Base-by-base conservation (phyloP, 2,888 invertebrate genomes). In the Polydrusus tereticollis region DNA sequence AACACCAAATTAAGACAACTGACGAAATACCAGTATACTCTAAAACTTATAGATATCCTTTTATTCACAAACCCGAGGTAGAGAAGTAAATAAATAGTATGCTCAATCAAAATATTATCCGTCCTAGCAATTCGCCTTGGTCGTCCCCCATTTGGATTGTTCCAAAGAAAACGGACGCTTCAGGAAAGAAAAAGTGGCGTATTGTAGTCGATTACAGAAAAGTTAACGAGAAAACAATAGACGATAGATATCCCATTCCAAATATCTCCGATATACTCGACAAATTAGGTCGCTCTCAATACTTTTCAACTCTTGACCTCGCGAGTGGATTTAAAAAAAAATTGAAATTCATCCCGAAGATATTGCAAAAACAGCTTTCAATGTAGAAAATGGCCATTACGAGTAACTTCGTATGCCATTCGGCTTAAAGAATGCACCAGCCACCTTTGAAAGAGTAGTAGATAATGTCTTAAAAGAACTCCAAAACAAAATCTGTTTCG, bases 291-390 rank as follows among this genome's bases (percentile, higher is more conserved):
- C 29, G 29, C 7, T 29, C 29, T 29, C 29, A 29, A 29, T 29
- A 29, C 29, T 29, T 29, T 29, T 5, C 29, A 4, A 29, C 29
- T 4, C 29, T 29, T 29, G 29, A 29, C 7, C 29, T 29, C 29
- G 29, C 29, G 36, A 75, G 73, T 23, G 81, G 79, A 7, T 82
- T 80, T 38, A n/a, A n/a, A 78, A 78, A 29, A 82, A 83, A 69
- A 78, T 83, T 7, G 77, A 77, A 59, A 74, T 79, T 70, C 36
- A 73, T 57, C 68, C 69, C 1, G 7, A 75, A 71, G 69, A 67
- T 10, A 76, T 77, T 47, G 33, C 71, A 38, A 80, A 79, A 76
- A 82, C 81, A 0, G 78, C 78, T 1, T 81, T 82, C 60, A 73
- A 70, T 3, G 76, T 77, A 5, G 75, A 74, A 10, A 64, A 74